Evolutionary conservation across 1,140 invertebrate species (phyloP), one percentile per base, ranked within the genome.

Genomic region (Araneus ventricosus): DNA sequence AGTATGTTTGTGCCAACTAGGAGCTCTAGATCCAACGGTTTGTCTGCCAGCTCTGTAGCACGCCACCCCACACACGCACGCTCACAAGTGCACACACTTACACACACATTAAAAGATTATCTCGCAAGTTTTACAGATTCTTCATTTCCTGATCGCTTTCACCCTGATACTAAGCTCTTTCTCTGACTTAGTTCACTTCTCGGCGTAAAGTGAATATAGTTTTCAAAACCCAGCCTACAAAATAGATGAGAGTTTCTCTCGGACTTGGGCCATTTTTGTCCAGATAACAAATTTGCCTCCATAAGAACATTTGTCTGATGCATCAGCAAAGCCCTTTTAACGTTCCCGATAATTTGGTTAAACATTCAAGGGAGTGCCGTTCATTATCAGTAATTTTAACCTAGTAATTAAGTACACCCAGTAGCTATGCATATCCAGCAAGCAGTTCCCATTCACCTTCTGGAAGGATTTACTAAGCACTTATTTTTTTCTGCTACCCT

Each of bases 261-360:
- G 0, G 70, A 75, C 70, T 34, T 37, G 30, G 37, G 10, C 70
- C 70, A 75, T 22, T 75, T 75, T 75, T 20, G 10, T 20, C 6
- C 70, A 24, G 4, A 17, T 14, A 37, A 17, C 34, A 37, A 75
- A 34, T 75, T 22, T 37, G 10, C 70, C 34, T 5, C 34, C 70
- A 75, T 75, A 75, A 75, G 70, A 75, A 75, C 70, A 75, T 75
- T 67, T 75, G 70, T 75, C 70, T 75, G 70, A 37, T 75, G 70
- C 70, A 75, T 75, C 70, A 75, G 70, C 70, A 75, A 75, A 75
- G 70, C 70, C 70, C 70, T 75, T 75, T 75, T 75, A 75, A 75
- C 70, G 70, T 34, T 75, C 70, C 30, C 30, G 70, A 75, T 75
- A 75, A 75, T 75, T 75, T 37, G 70, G 70, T 75, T 75, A 75